Percentiles rank a stretch among this genome's conserved stretches.
phyloP scores from a whole-genome alignment of 2,797 vertebrate species.

The Cottoperca gobio region DNA sequence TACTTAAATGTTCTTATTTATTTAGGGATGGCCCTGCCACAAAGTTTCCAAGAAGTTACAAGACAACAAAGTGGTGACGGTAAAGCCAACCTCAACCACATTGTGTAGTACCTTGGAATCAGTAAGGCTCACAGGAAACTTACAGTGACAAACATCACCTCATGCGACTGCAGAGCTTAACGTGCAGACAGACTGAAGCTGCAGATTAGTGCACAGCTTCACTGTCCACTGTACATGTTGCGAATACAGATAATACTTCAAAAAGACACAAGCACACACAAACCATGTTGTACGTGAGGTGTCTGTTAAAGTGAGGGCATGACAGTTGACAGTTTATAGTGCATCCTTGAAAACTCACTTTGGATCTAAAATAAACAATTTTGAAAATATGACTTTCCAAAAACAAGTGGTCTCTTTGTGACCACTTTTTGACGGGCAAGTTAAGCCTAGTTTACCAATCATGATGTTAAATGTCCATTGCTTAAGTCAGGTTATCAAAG shows the following conservation, averaged over 20 bases:
- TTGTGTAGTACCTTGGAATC: not conserved
- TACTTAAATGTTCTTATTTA: not conserved
- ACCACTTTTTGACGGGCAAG: too few relatives aligned
- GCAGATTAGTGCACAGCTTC: not conserved
- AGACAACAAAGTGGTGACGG: not conserved
- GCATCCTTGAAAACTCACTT: too few relatives aligned
- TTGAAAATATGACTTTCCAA: too few relatives aligned
- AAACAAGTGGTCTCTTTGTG: too few relatives aligned
- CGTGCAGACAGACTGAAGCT: not conserved
- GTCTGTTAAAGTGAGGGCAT: too few relatives aligned
- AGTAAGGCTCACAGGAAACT: constrained; percentile 30
- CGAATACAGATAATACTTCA: not conserved
- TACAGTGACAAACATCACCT: constrained; percentile 11
- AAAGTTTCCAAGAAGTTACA: not conserved
- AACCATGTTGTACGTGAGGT: too few relatives aligned
- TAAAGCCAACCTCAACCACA: not conserved
- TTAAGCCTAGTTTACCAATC: too few relatives aligned
- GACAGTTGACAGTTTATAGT: too few relatives aligned
- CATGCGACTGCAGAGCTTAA: not conserved
- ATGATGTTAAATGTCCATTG: too few relatives aligned
- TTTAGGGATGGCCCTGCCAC: not conserved
- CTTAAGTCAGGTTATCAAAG: too few relatives aligned
- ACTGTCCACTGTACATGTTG: not conserved
- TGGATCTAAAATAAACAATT: too few relatives aligned
- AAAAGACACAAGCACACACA: not conserved